These are phyloP conservation scores for Sylvicola fuscatus DNA, from an alignment of 2,888 invertebrate species.

Conservation along the genomic window DNA sequence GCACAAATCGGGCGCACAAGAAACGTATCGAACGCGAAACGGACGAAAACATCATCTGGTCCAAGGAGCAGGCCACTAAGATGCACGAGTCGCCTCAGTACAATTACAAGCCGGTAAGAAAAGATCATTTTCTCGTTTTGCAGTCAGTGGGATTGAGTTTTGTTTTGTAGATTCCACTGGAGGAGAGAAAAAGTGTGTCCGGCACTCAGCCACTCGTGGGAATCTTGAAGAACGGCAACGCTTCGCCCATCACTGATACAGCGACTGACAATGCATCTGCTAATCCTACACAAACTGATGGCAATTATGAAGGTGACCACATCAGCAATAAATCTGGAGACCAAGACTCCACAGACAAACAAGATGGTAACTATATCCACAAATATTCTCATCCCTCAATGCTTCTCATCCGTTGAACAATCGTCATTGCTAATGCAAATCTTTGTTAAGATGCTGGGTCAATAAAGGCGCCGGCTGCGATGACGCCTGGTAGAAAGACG, in stretches of 20 bases:
- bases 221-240: slow-evolving; percentile 23
- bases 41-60: slow-evolving; percentile 51
- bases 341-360: too few relatives aligned
- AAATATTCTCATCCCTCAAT: too few relatives aligned
- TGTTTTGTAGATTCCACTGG: slow-evolving; percentile 9
- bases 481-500: slow-evolving; percentile 20
- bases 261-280: too few relatives aligned
- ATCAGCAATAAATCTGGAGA: too few relatives aligned
- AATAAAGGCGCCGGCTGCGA: slow-evolving; percentile 5
- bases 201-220: slow-evolving; percentile 19
- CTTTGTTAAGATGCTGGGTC: too few relatives aligned
- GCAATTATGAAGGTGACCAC: too few relatives aligned
- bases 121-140: too few relatives aligned
- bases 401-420: too few relatives aligned
- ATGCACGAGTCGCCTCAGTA: slow-evolving; percentile 36
- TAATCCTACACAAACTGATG: too few relatives aligned
- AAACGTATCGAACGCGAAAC: slow-evolving; percentile 51
- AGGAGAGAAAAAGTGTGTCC: slow-evolving; percentile 17
- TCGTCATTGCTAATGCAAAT: too few relatives aligned
- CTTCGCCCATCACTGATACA: slow-evolving; percentile 9
- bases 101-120: slow-evolving; percentile 30
- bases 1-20: slow-evolving; percentile 53
- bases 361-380: too few relatives aligned
- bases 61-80: slow-evolving; percentile 52
- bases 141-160: too few relatives aligned